Conservation (phyloP, 2,888 invertebrate genomes). For the Idaea dimidiata region DNA sequence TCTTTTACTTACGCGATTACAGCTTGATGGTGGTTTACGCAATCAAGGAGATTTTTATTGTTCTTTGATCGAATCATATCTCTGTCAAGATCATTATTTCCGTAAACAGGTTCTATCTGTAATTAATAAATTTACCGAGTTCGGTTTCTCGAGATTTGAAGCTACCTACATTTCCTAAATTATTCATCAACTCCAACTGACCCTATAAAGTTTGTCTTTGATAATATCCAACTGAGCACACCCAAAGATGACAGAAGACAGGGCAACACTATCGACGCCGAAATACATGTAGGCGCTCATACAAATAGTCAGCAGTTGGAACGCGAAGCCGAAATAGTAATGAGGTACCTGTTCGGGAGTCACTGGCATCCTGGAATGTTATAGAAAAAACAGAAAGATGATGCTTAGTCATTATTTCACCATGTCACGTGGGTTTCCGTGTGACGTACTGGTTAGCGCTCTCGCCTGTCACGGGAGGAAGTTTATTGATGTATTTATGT, state of each 20-base stretch:
- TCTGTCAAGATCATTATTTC: conserved; percentile 20
- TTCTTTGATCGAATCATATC: conserved; percentile 35
- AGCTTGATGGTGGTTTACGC: conserved; percentile 63
- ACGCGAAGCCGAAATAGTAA: conserved; percentile 60
- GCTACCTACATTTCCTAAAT: neutral
- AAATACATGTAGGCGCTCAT: conserved; percentile 72
- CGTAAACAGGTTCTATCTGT: conserved; percentile 33
- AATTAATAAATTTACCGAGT: conserved; percentile 9
- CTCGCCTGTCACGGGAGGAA: too few species aligned
- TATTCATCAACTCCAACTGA: conserved; percentile 31
- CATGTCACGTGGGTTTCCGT: too few species aligned
- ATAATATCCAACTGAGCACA: conserved; percentile 70
- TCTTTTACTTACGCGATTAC: conserved; percentile 54
- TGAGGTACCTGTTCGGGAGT: conserved; percentile 48
- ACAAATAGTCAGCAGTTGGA: conserved; percentile 61
- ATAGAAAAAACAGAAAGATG: too few species aligned
- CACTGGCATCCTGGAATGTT: conserved; percentile 63
- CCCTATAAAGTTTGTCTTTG: conserved; percentile 62
- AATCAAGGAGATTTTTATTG: conserved; percentile 51
- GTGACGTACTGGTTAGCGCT: too few species aligned
- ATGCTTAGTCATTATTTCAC: too few species aligned
- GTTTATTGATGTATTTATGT: too few species aligned
- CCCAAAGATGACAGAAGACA: conserved; percentile 66
- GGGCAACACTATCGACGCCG: conserved; percentile 68
- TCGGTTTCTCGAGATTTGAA: neutral